These are phyloP conservation scores for Eulemur albifrons DNA, from an alignment of 2,797 vertebrate species.

Conservation along the genomic window DNA sequence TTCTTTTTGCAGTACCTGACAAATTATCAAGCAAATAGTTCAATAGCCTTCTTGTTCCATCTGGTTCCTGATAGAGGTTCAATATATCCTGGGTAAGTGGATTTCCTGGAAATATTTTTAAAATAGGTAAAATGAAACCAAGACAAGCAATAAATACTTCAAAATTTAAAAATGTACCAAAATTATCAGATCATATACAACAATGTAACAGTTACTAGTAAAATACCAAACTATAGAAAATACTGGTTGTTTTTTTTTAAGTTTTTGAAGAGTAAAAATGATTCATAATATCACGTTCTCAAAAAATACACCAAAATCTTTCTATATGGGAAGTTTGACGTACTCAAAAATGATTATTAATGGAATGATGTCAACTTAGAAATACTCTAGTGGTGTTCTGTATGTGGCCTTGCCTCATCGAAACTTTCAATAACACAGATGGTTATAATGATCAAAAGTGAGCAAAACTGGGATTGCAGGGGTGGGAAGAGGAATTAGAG, in stretches of 20 bases:
- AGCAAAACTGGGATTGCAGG: not conserved
- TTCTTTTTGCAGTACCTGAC: slow-evolving; percentile 97
- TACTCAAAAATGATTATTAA: not conserved
- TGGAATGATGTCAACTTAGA: not conserved
- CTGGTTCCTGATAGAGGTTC: slow-evolving; percentile 98
- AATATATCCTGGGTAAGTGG: slow-evolving; percentile 99
- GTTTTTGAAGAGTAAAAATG: slow-evolving; percentile 28
- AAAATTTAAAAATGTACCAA: slow-evolving; percentile 2
- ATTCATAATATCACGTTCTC: not conserved
- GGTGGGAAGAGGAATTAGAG: not conserved
- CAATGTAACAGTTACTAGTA: not conserved
- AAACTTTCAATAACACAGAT: not conserved
- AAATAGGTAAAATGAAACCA: slow-evolving; percentile 53
- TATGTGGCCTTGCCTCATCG: not conserved
- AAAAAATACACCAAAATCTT: not conserved
- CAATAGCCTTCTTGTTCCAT: slow-evolving; percentile 96
- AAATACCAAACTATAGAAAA: not conserved
- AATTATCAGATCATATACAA: slow-evolving; percentile 2
- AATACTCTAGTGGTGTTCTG: not conserved
- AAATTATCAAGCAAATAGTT: slow-evolving; percentile 99
- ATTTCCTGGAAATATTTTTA: slow-evolving; percentile 90
- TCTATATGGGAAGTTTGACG: not conserved
- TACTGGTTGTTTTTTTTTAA: not conserved
- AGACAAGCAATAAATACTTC: slow-evolving; percentile 29
- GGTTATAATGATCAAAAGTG: not conserved